These are phyloP conservation scores for Ancistrus triradiatus DNA, from an alignment of 2,113 vertebrate genomes.

Conservation along the genomic window DNA sequence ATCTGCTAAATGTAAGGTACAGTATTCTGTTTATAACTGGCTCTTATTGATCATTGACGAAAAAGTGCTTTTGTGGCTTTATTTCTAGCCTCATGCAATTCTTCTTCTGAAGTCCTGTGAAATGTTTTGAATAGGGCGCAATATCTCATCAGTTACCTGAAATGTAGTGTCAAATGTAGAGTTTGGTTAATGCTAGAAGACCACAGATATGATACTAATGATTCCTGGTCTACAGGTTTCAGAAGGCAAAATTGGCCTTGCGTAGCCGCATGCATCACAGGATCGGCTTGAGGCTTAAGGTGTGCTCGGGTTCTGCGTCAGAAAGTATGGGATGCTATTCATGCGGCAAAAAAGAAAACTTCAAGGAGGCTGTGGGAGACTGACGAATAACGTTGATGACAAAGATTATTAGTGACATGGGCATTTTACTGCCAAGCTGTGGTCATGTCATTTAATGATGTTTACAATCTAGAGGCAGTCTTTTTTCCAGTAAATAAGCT, in stretches of 20 bases:
- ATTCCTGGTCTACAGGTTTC: neutral
- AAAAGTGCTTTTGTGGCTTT: too few relatives aligned
- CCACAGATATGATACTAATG: neutral
- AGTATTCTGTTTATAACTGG: too few relatives aligned
- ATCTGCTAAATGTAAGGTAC: too few relatives aligned
- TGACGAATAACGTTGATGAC: neutral
- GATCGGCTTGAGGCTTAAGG: neutral
- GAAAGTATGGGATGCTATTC: neutral
- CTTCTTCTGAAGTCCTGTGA: too few relatives aligned
- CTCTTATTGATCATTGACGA: too few relatives aligned
- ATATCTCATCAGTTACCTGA: neutral
- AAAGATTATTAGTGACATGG: conserved; percentile 2
- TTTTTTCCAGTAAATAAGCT: too few relatives aligned
- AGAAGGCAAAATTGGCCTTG: neutral
- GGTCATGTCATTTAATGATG: too few relatives aligned
- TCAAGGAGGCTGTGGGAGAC: neutral
- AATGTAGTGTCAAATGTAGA: neutral
- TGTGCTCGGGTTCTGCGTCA: conserved; percentile 2
- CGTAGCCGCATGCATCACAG: neutral
- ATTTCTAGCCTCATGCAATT: too few relatives aligned
- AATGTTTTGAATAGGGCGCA: too few relatives aligned
- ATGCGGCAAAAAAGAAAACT: neutral
- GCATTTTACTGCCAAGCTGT: too few relatives aligned
- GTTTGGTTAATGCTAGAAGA: neutral
- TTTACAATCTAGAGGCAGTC: too few relatives aligned